phyloP scores from a whole-genome alignment of 2,113 vertebrate species.

The Cyphomyrus discorhynchus region DNA sequence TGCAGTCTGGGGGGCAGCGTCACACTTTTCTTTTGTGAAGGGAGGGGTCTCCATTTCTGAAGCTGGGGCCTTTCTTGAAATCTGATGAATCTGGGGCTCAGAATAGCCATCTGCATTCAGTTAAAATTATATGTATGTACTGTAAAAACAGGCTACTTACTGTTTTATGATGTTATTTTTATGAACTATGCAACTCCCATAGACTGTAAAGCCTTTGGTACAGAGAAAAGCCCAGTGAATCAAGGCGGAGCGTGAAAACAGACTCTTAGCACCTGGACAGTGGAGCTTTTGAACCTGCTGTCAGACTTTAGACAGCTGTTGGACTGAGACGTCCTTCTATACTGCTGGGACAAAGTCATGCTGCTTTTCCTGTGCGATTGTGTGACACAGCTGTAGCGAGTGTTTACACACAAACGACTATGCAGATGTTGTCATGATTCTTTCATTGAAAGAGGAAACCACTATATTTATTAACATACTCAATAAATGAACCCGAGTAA shows the following conservation, averaged over 20 bases:
- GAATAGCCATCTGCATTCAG: background rate
- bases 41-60: background rate
- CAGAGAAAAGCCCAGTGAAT: background rate
- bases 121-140: background rate
- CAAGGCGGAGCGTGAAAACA: background rate
- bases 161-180: background rate
- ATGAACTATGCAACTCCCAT: background rate
- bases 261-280: no score
- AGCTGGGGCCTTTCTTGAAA: background rate
- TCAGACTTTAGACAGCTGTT: background rate
- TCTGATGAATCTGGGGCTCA: background rate
- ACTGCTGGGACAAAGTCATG: background rate
- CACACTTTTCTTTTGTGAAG: background rate
- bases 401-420: background rate
- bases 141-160: background rate
- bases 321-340: background rate
- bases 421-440: background rate
- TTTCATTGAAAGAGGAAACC: constrained; percentile 13
- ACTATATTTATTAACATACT: constrained; percentile 16
- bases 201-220: background rate
- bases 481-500: background rate
- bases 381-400: background rate
- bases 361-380: background rate
- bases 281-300: background rate
- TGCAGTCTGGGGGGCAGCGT: background rate